phyloP scores from a whole-genome alignment of 2,888 invertebrate species.

The Aethes cnicana region DNA sequence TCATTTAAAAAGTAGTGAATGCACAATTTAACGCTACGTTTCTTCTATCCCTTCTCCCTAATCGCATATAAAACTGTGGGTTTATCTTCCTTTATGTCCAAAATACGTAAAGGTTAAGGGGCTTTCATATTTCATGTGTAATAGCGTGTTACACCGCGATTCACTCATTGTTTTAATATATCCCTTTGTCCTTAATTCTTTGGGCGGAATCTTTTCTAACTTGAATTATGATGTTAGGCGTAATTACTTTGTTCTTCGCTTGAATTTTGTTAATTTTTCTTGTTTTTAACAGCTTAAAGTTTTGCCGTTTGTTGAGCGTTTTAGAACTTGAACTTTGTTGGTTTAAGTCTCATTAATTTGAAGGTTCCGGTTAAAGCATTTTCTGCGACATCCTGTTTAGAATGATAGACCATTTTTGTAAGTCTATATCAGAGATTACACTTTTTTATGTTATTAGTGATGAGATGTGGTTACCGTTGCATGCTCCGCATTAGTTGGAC shows the following conservation, averaged over 20 bases:
- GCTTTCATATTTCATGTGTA: neutral
- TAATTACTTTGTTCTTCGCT: conserved; percentile 57
- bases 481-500: no score
- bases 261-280: conserved; percentile 26
- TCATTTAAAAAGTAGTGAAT: no score
- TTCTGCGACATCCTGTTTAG: no score
- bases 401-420: no score
- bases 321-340: conserved; percentile 13
- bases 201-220: conserved; percentile 67
- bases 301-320: conserved; percentile 13
- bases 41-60: no score
- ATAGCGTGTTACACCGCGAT: neutral
- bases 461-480: no score
- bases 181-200: conserved; percentile 61
- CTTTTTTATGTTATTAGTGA: no score
- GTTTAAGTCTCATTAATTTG: neutral
- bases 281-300: conserved; percentile 20
- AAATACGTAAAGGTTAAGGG: neutral
- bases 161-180: conserved; percentile 58
- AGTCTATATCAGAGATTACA: no score
- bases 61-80: no score
- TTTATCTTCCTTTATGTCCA: no score
- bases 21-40: no score
- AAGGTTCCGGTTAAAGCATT: neutral
- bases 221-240: conserved; percentile 67